Evolutionary conservation across 2,888 invertebrate genomes (phyloP).

Genomic region (Alviniconcha strummeri): DNA sequence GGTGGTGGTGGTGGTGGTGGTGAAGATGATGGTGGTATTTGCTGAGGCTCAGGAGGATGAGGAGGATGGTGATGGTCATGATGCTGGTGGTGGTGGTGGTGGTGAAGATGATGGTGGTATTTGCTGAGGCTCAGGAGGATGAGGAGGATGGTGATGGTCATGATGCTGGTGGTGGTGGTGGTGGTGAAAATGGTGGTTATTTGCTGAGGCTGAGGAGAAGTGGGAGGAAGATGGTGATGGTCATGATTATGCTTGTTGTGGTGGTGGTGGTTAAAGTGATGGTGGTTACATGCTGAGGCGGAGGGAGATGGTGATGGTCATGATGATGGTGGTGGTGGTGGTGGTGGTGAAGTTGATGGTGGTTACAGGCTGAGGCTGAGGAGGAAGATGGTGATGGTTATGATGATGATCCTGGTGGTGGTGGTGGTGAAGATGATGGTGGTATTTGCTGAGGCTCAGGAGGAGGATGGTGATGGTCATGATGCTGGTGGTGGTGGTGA

Average conservation of each 20-base stretch:
- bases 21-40: neutral
- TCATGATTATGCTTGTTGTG: neutral
- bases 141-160: neutral
- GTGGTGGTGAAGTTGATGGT: neutral
- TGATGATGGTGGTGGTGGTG: neutral
- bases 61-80: neutral
- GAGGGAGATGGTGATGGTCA: neutral
- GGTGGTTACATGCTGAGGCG: too few species aligned
- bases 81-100: neutral
- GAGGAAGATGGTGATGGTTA: neutral
- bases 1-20: neutral
- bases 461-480: too few species aligned
- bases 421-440: too few species aligned
- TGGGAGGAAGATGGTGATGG: neutral
- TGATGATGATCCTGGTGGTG: too few species aligned
- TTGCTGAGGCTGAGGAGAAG: slow-evolving; percentile 10
- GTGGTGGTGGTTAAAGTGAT: neutral
- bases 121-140: too few species aligned
- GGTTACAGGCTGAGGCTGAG: neutral
- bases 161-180: neutral
- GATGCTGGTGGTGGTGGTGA: neutral
- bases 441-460: neutral
- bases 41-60: slow-evolving; percentile 4
- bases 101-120: neutral
- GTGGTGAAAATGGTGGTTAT: slow-evolving; percentile 4